A percentile compares a stretch with the other conserved stretches of the same genome.
Conservation (phyloP, 2,888 invertebrate species). For the Microctonus brassicae region DNA sequence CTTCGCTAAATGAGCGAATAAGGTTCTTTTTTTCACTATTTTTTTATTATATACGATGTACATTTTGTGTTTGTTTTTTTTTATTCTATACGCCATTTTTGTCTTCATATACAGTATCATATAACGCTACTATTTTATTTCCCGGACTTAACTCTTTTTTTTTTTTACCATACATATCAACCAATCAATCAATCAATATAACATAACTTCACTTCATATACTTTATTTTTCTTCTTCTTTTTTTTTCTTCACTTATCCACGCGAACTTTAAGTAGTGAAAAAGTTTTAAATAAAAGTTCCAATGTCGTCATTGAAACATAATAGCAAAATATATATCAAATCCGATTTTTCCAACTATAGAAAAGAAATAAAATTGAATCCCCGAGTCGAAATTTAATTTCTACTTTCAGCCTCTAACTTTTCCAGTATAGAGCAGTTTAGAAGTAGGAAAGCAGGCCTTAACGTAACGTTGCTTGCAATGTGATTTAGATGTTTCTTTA, state of each 20-base stretch:
- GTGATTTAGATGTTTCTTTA: no score
- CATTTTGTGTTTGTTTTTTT: neutral
- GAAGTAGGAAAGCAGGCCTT: no score
- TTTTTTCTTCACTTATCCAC: neutral
- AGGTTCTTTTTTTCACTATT: slow-evolving; percentile 57
- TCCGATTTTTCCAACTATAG: neutral
- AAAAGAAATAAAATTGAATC: neutral
- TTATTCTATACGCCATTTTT: neutral
- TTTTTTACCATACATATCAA: slow-evolving; percentile 15
- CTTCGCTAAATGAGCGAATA: slow-evolving; percentile 67
- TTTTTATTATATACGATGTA: neutral
- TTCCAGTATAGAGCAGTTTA: no score
- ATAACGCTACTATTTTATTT: neutral
- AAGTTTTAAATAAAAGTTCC: neutral
- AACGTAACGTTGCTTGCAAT: no score
- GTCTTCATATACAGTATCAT: neutral
- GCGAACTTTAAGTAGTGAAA: neutral
- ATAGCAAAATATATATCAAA: neutral
- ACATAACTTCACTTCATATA: neutral
- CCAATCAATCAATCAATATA: neutral
- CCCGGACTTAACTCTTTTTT: neutral
- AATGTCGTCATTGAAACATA: neutral
- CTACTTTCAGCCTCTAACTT: no score
- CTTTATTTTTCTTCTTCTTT: neutral
- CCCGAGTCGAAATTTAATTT: no score